A percentile compares a stretch with the other conserved stretches of the same genome.
phyloP scores from a whole-genome alignment of 2,888 invertebrate species.

The Gerris lacustris region DNA sequence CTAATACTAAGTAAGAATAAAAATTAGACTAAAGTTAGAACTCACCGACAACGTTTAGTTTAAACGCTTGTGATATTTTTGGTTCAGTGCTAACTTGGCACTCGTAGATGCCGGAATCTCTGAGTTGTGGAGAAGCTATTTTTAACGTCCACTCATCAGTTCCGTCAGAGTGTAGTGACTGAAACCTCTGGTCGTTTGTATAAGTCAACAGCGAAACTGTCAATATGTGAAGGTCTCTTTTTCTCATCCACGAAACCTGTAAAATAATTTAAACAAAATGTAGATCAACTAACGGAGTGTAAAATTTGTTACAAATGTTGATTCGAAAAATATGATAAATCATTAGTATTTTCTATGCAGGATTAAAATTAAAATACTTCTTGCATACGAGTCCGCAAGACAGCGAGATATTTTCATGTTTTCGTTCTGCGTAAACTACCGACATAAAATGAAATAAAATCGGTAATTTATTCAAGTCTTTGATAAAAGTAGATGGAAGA shows the following conservation, averaged over 20 bases:
- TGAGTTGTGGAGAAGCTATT: conserved; percentile 53
- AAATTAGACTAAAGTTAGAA: conserved; percentile 26
- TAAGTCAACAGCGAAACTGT: conserved; percentile 60
- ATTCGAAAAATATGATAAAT: no score
- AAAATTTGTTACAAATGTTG: no score
- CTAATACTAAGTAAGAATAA: no score
- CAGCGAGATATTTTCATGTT: no score
- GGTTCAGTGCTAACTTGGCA: conserved; percentile 69
- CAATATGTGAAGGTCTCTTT: conserved; percentile 65
- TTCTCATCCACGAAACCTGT: conserved; percentile 76
- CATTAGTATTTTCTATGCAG: no score
- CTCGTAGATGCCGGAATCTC: conserved; percentile 59
- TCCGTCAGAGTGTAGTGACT: conserved; percentile 56
- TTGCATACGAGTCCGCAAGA: no score
- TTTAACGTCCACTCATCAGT: conserved; percentile 61
- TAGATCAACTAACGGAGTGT: background rate
- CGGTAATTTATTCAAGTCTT: no score
- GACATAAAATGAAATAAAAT: no score
- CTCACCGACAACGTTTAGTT: conserved; percentile 65
- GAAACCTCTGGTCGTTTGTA: conserved; percentile 60
- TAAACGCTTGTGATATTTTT: conserved; percentile 61
- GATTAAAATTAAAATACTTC: no score
- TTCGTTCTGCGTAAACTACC: no score
- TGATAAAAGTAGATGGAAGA: no score
- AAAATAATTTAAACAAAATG: conserved; percentile 19